Evolutionary conservation across 2,888 invertebrate species (phyloP).

Genomic region (Scaptomyza tumidula): DNA sequence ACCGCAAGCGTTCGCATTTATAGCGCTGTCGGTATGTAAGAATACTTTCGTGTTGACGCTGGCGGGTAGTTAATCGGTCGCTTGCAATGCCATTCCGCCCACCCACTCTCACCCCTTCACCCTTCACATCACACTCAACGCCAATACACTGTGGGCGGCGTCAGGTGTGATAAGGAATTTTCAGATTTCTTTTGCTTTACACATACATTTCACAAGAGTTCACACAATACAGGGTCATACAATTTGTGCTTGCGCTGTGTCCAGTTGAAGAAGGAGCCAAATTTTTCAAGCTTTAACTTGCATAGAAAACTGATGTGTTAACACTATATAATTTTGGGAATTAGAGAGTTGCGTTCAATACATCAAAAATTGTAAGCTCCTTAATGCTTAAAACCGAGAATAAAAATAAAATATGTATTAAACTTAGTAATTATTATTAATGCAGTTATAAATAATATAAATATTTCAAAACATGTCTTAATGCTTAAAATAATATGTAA

Average conservation of each 20-base stretch:
- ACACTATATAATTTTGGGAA: too few relatives aligned
- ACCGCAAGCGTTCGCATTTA: slow-evolving; percentile 37
- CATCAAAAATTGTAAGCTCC: too few relatives aligned
- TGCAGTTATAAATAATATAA: too few relatives aligned
- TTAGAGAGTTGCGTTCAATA: too few relatives aligned
- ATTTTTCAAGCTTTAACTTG: too few relatives aligned
- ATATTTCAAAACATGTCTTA: too few relatives aligned
- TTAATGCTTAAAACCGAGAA: too few relatives aligned
- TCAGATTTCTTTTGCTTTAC: slow-evolving; percentile 67
- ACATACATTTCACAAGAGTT: slow-evolving; percentile 45
- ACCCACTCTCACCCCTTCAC: slow-evolving; percentile 14
- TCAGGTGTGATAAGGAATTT: slow-evolving; percentile 75
- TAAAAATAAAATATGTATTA: too few relatives aligned
- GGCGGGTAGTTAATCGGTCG: slow-evolving; percentile 73
- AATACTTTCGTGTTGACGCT: slow-evolving; percentile 69
- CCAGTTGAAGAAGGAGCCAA: not conserved
- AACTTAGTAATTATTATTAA: too few relatives aligned
- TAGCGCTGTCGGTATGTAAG: slow-evolving; percentile 67
- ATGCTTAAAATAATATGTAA: too few relatives aligned
- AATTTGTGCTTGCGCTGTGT: not conserved
- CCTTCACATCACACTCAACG: slow-evolving; percentile 1
- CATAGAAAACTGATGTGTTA: too few relatives aligned
- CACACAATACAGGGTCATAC: slow-evolving; percentile 56
- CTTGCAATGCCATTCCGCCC: slow-evolving; percentile 43
- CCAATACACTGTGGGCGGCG: slow-evolving; percentile 23